Evolutionary conservation across 2,888 invertebrate genomes (phyloP).

Genomic region (Ornithoptera alexandrae): DNA sequence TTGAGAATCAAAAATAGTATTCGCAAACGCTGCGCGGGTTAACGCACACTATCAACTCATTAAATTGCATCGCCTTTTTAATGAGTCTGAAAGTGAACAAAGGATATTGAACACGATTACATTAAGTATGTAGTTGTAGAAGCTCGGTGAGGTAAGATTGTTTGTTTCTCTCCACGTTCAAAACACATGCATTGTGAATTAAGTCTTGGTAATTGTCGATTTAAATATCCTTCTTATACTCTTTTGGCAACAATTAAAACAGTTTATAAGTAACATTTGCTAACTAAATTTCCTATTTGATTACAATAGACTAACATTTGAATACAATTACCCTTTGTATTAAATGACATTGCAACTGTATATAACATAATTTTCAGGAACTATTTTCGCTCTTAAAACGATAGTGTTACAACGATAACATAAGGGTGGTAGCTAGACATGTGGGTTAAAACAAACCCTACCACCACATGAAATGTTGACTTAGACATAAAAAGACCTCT

Average conservation of each 20-base stretch:
- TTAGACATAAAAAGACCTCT: slow-evolving; percentile 17
- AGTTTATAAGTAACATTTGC: no score
- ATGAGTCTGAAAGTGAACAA: slow-evolving; percentile 81
- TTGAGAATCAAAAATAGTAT: slow-evolving; percentile 45
- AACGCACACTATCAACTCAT: slow-evolving; percentile 80
- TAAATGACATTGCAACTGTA: no score
- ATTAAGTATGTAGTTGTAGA: slow-evolving; percentile 74
- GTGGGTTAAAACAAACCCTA: not conserved
- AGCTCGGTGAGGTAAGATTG: slow-evolving; percentile 52
- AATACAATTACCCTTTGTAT: no score
- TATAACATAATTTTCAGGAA: no score
- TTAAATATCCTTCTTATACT: no score
- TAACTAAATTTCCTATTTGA: no score
- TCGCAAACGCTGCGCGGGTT: slow-evolving; percentile 77
- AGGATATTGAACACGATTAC: slow-evolving; percentile 79
- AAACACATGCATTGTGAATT: not conserved
- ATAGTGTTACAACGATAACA: not conserved
- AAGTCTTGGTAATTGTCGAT: not conserved
- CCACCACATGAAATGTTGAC: slow-evolving; percentile 5
- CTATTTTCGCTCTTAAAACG: not conserved
- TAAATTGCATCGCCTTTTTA: slow-evolving; percentile 81
- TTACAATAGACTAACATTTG: no score
- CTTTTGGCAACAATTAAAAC: no score
- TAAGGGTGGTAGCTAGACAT: not conserved
- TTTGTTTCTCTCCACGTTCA: slow-evolving; percentile 54